These are phyloP conservation scores for Pseudonaja textilis DNA, from an alignment of 2,113 vertebrate genomes.

Conservation along the genomic window DNA sequence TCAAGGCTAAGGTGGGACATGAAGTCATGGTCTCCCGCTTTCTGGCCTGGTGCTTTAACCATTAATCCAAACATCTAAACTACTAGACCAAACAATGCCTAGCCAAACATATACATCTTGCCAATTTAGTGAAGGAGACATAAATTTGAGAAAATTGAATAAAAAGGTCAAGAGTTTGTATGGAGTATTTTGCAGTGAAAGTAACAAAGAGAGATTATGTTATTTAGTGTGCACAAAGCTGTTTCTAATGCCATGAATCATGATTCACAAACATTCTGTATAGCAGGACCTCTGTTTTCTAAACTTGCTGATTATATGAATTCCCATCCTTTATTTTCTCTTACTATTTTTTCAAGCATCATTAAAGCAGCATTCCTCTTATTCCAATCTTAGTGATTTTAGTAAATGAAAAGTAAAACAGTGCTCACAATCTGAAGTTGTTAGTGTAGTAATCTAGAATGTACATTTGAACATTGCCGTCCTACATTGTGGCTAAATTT, in stretches of 20 bases:
- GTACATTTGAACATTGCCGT: neutral
- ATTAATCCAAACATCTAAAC: neutral
- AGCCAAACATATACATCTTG: neutral
- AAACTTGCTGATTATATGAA: neutral
- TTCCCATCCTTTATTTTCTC: neutral
- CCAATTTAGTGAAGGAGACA: neutral
- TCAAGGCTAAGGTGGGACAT: neutral
- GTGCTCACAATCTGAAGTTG: neutral
- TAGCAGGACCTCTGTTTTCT: neutral
- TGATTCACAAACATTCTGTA: neutral
- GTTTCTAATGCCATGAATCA: conserved; percentile 18
- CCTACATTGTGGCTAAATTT: neutral
- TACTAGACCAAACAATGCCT: neutral
- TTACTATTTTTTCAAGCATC: neutral
- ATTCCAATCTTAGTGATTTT: neutral
- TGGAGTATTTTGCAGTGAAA: neutral
- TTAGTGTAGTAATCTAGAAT: neutral
- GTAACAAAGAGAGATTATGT: neutral
- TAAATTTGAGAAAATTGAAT: neutral
- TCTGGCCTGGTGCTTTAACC: neutral
- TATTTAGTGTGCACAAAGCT: neutral
- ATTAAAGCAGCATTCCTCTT: neutral
- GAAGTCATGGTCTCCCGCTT: neutral
- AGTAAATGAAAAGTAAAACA: neutral
- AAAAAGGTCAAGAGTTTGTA: neutral